A percentile compares a stretch with the other conserved stretches of the same genome.
Evolutionary conservation across 1,140 invertebrate genomes (phyloP).

Genomic region (Limonius californicus): DNA sequence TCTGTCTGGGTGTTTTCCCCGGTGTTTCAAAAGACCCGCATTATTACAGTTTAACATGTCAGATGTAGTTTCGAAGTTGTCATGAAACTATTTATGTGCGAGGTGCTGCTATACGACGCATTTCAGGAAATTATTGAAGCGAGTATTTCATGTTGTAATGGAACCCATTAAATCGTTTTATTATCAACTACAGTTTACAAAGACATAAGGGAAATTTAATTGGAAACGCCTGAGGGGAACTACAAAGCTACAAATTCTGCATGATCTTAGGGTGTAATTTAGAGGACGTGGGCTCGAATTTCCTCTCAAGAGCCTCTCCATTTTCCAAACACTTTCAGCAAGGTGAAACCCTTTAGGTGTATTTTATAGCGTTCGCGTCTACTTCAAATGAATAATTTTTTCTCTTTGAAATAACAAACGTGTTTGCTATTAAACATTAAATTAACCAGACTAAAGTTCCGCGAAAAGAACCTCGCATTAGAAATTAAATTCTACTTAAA

Average conservation of each 20-base stretch:
- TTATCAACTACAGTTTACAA: neutral
- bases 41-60: constrained; percentile 13
- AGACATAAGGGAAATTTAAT: constrained; percentile 5
- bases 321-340: no score
- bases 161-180: neutral
- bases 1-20: neutral
- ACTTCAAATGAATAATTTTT: no score
- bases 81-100: constrained; percentile 3
- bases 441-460: no score
- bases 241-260: neutral
- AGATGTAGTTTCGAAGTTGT: constrained; percentile 10
- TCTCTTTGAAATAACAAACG: no score
- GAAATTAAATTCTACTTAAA: no score
- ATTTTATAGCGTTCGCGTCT: no score
- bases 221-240: neutral
- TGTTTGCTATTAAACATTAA: no score
- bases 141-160: neutral
- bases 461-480: no score
- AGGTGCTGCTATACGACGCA: neutral
- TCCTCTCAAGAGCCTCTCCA: no score
- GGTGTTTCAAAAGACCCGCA: constrained; percentile 2
- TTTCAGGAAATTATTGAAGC: neutral
- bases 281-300: neutral
- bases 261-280: neutral
- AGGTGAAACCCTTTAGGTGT: no score